These are phyloP conservation scores for Pyrrhosoma nymphula DNA, from an alignment of 2,888 invertebrate species.

Conservation along the genomic window DNA sequence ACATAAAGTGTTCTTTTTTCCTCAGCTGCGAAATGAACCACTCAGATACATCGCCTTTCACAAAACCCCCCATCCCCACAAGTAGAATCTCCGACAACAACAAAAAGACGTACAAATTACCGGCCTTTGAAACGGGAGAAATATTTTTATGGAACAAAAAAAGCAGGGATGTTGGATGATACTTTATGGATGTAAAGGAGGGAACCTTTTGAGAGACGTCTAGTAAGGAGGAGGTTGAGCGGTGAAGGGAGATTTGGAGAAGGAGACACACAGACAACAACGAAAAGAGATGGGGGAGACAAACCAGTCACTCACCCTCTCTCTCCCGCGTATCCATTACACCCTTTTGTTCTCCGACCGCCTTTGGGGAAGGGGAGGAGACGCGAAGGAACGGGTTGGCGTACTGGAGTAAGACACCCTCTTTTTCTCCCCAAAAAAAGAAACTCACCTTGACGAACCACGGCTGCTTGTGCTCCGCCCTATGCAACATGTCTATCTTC, in stretches of 20 bases:
- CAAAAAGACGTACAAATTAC: background rate
- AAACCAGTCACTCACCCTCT: background rate
- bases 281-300: background rate
- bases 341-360: background rate
- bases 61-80: no score
- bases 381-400: background rate
- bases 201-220: background rate
- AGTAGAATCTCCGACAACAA: background rate
- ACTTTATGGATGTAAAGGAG: background rate
- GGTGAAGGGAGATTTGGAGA: background rate
- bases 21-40: no score
- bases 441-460: slow-evolving; percentile 73
- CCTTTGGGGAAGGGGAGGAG: background rate
- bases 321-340: background rate
- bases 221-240: background rate
- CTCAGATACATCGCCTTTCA: no score
- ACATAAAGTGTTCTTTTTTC: no score
- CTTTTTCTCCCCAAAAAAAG: background rate
- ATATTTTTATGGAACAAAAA: background rate
- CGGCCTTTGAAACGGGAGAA: background rate
- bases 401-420: background rate
- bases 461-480: slow-evolving; percentile 73
- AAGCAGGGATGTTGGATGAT: background rate
- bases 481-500: slow-evolving; percentile 74
- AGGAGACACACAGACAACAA: background rate